Percentiles rank a stretch among this genome's conserved stretches.
Evolutionary conservation across 2,888 invertebrate genomes (phyloP).

Genomic region (Conus canariensis): DNA sequence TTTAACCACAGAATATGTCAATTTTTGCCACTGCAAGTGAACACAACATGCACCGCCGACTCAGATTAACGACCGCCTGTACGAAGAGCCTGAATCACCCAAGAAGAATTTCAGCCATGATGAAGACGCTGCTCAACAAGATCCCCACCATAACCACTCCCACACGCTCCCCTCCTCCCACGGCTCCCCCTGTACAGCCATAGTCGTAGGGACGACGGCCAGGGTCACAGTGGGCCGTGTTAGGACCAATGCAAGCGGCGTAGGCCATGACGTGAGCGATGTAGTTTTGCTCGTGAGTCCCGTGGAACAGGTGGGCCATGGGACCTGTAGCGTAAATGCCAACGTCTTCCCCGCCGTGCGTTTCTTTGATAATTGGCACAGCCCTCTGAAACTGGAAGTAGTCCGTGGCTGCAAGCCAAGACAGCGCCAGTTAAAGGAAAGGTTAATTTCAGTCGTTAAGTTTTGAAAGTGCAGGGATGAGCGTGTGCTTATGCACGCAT

Average conservation of each 20-base stretch:
- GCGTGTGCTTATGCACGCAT: neutral
- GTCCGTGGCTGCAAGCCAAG: neutral
- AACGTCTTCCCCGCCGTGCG: constrained; percentile 85
- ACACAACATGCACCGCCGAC: no score
- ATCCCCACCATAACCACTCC: neutral
- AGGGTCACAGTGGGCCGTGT: neutral
- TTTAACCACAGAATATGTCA: no score
- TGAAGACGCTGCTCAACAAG: neutral
- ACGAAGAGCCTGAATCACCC: no score
- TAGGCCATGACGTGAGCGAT: constrained; percentile 92
- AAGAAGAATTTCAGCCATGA: neutral
- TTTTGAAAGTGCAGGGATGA: no score
- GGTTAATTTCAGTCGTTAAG: no score
- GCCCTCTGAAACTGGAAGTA: neutral
- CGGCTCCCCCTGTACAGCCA: neutral
- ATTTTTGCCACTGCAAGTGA: no score
- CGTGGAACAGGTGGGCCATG: constrained; percentile 89
- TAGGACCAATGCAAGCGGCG: constrained; percentile 73
- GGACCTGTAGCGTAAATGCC: constrained; percentile 91
- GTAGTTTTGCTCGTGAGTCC: constrained; percentile 94
- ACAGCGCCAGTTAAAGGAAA: no score
- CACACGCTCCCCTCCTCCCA: neutral
- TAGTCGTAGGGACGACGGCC: neutral
- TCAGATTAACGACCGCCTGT: no score
- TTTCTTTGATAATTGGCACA: neutral